Conservation (phyloP, 2,797 vertebrate species). For the Ctenosaura bakeri region DNA sequence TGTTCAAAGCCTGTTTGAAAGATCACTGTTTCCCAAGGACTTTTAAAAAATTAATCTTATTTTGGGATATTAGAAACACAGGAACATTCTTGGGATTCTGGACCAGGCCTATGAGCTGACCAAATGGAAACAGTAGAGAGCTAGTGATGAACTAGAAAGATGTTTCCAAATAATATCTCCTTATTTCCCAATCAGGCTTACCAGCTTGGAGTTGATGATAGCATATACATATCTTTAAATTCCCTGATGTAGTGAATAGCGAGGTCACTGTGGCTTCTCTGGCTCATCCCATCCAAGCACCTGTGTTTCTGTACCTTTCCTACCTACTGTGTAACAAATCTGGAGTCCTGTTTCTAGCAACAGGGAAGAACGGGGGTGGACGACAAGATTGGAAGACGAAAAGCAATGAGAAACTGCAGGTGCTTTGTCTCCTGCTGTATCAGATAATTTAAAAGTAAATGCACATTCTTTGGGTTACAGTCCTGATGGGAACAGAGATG, state of each 20-base stretch:
- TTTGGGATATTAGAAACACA: constrained; percentile 77
- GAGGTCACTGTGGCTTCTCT: not conserved
- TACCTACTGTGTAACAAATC: not conserved
- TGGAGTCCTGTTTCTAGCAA: not conserved
- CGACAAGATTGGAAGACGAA: not conserved
- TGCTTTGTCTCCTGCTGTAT: not conserved
- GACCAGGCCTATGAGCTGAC: constrained; percentile 73
- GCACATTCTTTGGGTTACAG: not conserved
- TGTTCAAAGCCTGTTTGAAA: constrained; percentile 56
- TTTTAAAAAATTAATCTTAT: constrained; percentile 75
- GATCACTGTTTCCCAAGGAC: constrained; percentile 71
- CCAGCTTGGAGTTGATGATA: not conserved
- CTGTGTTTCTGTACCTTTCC: too few species aligned
- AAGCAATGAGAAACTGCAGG: not conserved
- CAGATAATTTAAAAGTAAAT: not conserved
- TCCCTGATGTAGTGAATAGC: too few species aligned
- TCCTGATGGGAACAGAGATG: not conserved
- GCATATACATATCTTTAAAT: not conserved
- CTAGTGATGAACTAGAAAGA: constrained; percentile 2
- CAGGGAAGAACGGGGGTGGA: not conserved
- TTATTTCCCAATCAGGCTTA: not conserved
- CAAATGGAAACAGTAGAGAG: constrained; percentile 69
- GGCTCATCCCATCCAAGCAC: too few species aligned
- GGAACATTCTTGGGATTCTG: constrained; percentile 82
- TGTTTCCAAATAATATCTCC: not conserved